phyloP scores from a whole-genome alignment of 2,797 vertebrate species.

The Podarcis siculus region DNA sequence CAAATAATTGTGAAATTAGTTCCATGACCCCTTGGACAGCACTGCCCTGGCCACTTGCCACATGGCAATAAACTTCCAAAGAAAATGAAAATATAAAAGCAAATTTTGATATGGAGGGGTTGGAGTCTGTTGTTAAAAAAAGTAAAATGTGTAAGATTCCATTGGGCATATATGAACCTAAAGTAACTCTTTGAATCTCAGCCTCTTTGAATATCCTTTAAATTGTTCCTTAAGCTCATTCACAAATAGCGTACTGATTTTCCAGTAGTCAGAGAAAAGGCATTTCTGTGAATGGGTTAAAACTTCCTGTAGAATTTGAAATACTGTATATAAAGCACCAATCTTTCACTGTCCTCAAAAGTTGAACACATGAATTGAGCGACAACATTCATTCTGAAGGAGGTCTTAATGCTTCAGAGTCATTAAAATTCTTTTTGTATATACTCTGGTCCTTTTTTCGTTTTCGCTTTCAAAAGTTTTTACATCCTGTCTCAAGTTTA shows the following conservation, averaged over 20 bases:
- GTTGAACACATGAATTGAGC: constrained; percentile 72
- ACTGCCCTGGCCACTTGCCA: background rate
- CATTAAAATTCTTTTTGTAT: constrained; percentile 54
- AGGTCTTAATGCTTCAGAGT: constrained; percentile 63
- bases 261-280: constrained; percentile 57
- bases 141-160: constrained; percentile 20
- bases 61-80: background rate
- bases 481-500: constrained; percentile 77
- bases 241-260: constrained; percentile 47
- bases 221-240: constrained; percentile 55
- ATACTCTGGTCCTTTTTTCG: constrained; percentile 64
- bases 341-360: constrained; percentile 56
- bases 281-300: constrained; percentile 61
- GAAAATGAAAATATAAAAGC: background rate
- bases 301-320: constrained; percentile 56
- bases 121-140: background rate
- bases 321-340: constrained; percentile 65
- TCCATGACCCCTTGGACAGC: background rate
- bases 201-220: constrained; percentile 28
- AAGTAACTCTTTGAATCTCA: constrained; percentile 3
- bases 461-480: constrained; percentile 72
- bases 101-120: background rate
- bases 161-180: background rate
- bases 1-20: constrained; percentile 5
- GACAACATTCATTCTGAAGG: constrained; percentile 68